Evolutionary conservation across 2,888 invertebrate genomes (phyloP).

Genomic region (Gymnosoma rotundatum): DNA sequence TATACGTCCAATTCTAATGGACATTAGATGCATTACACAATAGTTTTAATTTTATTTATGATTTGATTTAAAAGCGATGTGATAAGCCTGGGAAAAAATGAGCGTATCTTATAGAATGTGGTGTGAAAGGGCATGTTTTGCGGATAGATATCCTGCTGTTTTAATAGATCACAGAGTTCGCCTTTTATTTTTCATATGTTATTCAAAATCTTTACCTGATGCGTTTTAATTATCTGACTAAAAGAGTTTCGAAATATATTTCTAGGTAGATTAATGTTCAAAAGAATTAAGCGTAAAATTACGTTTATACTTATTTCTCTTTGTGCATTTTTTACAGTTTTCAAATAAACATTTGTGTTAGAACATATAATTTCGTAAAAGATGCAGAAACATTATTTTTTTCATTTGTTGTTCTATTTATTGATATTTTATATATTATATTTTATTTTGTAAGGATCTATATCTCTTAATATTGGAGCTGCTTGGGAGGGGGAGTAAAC

Average conservation of each 20-base stretch:
- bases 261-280: neutral
- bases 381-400: too few relatives aligned
- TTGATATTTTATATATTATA: too few relatives aligned
- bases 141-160: constrained; percentile 81
- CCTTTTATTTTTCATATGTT: constrained; percentile 36
- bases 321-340: neutral
- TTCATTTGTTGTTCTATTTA: too few relatives aligned
- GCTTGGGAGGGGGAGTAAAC: too few relatives aligned
- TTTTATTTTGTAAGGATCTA: too few relatives aligned
- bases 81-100: constrained; percentile 61
- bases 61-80: constrained; percentile 74
- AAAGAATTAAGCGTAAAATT: constrained; percentile 20
- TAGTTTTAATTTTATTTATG: constrained; percentile 78
- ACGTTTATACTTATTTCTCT: neutral
- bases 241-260: constrained; percentile 28
- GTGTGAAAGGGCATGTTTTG: constrained; percentile 82
- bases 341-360: neutral
- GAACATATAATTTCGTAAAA: neutral
- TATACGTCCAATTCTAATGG: constrained; percentile 74
- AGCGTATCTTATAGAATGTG: constrained; percentile 71
- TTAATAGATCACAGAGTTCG: constrained; percentile 65
- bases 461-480: too few relatives aligned
- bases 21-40: constrained; percentile 71
- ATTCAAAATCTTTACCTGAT: constrained; percentile 22
- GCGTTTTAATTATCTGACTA: constrained; percentile 60